These are phyloP conservation scores for Hepsetus odoe DNA, from an alignment of 2,113 vertebrate species.

Conservation along the genomic window DNA sequence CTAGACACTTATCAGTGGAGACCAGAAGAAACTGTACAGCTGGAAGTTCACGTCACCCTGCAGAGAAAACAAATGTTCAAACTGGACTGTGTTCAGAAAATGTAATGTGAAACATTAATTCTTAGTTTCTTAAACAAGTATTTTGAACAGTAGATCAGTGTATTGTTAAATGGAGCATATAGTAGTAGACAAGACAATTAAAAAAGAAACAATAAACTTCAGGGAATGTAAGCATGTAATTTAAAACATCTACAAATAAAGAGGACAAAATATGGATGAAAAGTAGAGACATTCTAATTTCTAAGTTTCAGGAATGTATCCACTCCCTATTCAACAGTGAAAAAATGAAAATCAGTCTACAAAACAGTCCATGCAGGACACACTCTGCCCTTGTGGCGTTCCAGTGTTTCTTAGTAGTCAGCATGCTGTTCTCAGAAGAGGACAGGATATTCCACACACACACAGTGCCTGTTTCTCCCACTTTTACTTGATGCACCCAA, in stretches of 20 bases:
- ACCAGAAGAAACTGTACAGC: neutral
- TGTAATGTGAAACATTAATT: neutral
- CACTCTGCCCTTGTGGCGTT: conserved; percentile 16
- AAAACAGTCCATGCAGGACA: neutral
- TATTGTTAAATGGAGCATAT: neutral
- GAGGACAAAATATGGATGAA: neutral
- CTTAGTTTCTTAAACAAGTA: neutral
- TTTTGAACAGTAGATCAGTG: neutral
- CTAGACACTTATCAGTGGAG: neutral
- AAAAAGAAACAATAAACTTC: neutral
- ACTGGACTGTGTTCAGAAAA: neutral
- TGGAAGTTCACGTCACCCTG: neutral
- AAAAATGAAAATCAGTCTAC: neutral
- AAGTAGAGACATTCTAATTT: too few relatives aligned
- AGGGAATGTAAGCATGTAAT: neutral
- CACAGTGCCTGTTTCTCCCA: neutral
- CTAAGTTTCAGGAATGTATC: neutral
- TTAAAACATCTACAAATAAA: neutral
- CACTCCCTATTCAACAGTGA: neutral
- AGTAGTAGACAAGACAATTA: neutral
- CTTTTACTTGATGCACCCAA: neutral
- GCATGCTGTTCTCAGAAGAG: conserved; percentile 24
- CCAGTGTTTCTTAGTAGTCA: conserved; percentile 21
- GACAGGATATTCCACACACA: neutral
- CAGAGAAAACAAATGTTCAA: neutral